These are phyloP conservation scores for Xiphydria camelus DNA, from an alignment of 2,888 invertebrate species.

Conservation along the genomic window DNA sequence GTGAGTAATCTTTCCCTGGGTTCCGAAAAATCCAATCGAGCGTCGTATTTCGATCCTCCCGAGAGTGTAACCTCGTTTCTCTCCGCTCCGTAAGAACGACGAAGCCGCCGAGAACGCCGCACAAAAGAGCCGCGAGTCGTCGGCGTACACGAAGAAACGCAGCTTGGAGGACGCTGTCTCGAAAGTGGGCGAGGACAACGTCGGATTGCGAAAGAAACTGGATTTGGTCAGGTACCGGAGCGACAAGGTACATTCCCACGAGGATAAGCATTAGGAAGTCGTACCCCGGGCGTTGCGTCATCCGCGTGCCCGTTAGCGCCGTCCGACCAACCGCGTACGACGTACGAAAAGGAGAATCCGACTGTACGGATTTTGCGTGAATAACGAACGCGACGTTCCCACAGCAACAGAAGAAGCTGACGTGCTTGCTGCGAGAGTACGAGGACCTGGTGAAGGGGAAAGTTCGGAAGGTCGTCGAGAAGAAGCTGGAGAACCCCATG, in stretches of 20 bases:
- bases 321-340: too few species aligned
- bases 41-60: background rate
- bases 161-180: slow-evolving; percentile 41
- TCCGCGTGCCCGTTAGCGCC: too few species aligned
- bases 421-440: slow-evolving; percentile 45
- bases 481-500: slow-evolving; percentile 61
- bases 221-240: slow-evolving; percentile 74
- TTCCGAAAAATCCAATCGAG: background rate
- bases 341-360: too few species aligned
- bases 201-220: slow-evolving; percentile 64
- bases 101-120: slow-evolving; percentile 41
- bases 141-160: slow-evolving; percentile 38
- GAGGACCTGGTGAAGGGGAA: slow-evolving; percentile 46
- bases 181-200: slow-evolving; percentile 45
- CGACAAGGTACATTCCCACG: slow-evolving; percentile 58
- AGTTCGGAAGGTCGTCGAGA: slow-evolving; percentile 42
- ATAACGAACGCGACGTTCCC: slow-evolving; percentile 8
- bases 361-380: too few species aligned
- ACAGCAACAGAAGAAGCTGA: slow-evolving; percentile 46
- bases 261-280: too few species aligned
- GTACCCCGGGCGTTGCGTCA: too few species aligned
- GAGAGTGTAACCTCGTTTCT: background rate
- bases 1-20: slow-evolving; percentile 47
- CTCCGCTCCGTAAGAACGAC: slow-evolving; percentile 34
- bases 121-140: slow-evolving; percentile 35